Evolutionary conservation across 2,797 vertebrate genomes (phyloP).

Genomic region (Melanotaenia parkinsoni): DNA sequence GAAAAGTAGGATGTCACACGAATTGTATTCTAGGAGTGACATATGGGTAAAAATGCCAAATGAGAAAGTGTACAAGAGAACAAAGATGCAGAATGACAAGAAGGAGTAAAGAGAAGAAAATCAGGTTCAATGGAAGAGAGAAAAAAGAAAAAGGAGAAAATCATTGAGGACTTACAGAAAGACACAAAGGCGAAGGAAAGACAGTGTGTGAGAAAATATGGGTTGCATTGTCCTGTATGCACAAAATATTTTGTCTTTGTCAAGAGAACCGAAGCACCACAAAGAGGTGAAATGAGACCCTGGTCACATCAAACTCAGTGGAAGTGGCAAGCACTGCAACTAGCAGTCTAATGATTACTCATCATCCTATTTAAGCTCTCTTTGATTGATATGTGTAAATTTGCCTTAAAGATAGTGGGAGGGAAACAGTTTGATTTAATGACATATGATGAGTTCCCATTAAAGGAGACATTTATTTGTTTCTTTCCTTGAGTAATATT

Average conservation of each 20-base stretch:
- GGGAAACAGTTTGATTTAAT: background rate
- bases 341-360: conserved; percentile 35
- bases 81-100: background rate
- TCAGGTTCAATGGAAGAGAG: conserved; percentile 6
- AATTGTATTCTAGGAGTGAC: conserved; percentile 2
- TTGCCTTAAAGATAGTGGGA: background rate
- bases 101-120: background rate
- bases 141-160: conserved; percentile 13
- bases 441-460: conserved; percentile 2
- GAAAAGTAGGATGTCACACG: conserved; percentile 5
- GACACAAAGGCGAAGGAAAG: background rate
- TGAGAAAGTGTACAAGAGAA: background rate
- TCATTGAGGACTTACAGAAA: background rate
- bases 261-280: conserved; percentile 36
- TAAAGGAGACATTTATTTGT: background rate
- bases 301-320: conserved; percentile 14
- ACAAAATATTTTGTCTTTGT: conserved; percentile 39
- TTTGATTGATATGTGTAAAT: conserved; percentile 40
- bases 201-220: conserved; percentile 30
- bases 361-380: conserved; percentile 9
- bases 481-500: background rate
- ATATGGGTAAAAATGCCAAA: conserved; percentile 23
- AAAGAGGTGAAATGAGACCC: conserved; percentile 20
- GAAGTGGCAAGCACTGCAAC: conserved; percentile 43
- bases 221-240: background rate